phyloP scores from a whole-genome alignment of 2,113 vertebrate species.

The Sinocyclocheilus maitianheensis region DNA sequence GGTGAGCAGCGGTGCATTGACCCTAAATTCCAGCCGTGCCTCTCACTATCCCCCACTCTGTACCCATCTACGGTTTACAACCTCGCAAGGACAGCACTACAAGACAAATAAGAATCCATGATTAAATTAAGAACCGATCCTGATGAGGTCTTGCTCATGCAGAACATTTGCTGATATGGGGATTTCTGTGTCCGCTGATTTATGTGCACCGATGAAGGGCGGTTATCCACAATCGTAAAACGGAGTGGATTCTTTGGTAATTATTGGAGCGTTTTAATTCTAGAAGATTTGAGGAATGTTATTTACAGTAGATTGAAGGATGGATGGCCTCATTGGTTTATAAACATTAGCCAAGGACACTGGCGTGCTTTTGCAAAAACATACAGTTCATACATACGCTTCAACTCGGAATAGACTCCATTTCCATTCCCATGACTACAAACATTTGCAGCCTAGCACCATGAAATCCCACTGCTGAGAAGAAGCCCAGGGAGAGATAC shows the following conservation, averaged over 20 bases:
- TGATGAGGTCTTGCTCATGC: conserved; percentile 16
- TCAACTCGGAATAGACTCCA: background rate
- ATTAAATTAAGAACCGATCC: conserved; percentile 3
- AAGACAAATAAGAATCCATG: conserved; percentile 20
- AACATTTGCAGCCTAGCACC: conserved; percentile 44
- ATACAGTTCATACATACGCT: background rate
- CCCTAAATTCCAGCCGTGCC: conserved; percentile 26
- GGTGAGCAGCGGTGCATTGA: conserved; percentile 50
- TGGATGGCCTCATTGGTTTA: conserved; percentile 31
- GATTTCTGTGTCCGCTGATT: conserved; percentile 1
- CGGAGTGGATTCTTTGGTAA: background rate
- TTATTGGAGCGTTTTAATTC: conserved; percentile 8
- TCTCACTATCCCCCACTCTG: conserved; percentile 23
- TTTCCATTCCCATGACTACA: conserved; percentile 34
- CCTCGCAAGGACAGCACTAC: conserved; percentile 9
- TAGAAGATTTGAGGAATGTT: conserved; percentile 37
- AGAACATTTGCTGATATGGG: background rate
- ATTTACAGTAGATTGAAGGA: conserved; percentile 19
- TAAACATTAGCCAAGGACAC: conserved; percentile 40
- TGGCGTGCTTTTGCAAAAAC: background rate
- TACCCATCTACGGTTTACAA: background rate
- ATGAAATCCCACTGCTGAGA: conserved; percentile 9
- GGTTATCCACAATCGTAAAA: conserved; percentile 5
- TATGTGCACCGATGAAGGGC: background rate
- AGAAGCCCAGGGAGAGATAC: background rate